Base-by-base conservation (phyloP, 1,140 invertebrate species). In the Parapsyche elsis region DNA sequence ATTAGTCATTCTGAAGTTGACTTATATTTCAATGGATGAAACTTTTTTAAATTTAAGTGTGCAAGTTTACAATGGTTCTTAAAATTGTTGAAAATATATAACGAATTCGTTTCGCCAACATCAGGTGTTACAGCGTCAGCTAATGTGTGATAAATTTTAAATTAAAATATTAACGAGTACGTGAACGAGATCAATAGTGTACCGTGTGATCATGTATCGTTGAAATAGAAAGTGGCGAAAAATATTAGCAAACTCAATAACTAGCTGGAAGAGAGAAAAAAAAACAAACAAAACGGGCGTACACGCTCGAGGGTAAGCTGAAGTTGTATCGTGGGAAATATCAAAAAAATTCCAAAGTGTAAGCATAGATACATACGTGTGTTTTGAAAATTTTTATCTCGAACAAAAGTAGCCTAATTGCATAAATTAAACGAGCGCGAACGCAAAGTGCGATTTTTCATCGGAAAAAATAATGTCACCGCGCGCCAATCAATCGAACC, bases 161-260 rank as follows among this genome's bases (percentile, higher is more conserved):
- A 14, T 61, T 16, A 67, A 21, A 4, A 4, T 7, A 38, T 38
- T 38, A 38, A 38, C 30, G 30, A 38, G 30, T 53, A 53, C 16
- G 49, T 53, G 49, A 67, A 67, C 64, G 64, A 67, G 64, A 67
- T 67, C 64, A 67, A 53, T 67, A 67, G 24, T 67, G 64, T 23
- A 12, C 64, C 9, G 64, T 23, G 23, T 24, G 64, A 67, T 26
- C 64, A 30, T 9, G 5, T 23, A 67, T 1, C 24, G 64, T 21
- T 9, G 10, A 67, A 67, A 67, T 67, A 67, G 64, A 67, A 67
- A 67, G 64, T 67, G 64, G 64, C 64, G 64, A 67, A 67, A 53
- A 67, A 67, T 67, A 67, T 67, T 67, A 30, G 21, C 24, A 24
- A 67, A 24, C 64, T 67, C 24, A 24, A 19, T 67, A 67, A 23